A percentile compares a stretch with the other conserved stretches of the same genome.
Conservation (phyloP, 2,888 invertebrate species). For the Lingula anatina region DNA sequence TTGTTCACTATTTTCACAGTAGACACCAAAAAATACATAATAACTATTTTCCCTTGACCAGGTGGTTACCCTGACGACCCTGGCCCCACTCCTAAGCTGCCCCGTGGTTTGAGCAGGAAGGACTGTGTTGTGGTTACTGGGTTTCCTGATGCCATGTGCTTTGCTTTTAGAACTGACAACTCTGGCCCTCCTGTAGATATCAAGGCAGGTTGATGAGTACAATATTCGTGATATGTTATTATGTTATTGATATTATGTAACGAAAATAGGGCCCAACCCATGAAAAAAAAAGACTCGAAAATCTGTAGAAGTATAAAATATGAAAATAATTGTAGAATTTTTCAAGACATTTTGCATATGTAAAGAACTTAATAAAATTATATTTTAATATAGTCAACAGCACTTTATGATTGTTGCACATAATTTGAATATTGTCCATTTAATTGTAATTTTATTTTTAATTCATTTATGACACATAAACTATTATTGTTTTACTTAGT, state of each 20-base stretch:
- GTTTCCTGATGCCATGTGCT: conserved; percentile 36
- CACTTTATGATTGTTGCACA: neutral
- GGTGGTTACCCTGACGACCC: conserved; percentile 44
- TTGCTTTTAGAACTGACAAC: conserved; percentile 45
- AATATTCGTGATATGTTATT: neutral
- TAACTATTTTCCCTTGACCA: conserved; percentile 10
- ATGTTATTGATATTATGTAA: neutral
- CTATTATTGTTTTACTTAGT: no score
- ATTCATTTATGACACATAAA: neutral
- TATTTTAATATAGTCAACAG: neutral
- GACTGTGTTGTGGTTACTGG: conserved; percentile 31
- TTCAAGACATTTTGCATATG: neutral
- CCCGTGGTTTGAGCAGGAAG: conserved; percentile 34
- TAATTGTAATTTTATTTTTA: neutral
- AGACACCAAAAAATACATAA: no score
- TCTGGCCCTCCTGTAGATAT: conserved; percentile 34
- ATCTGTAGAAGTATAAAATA: no score
- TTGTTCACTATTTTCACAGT: no score
- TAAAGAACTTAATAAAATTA: neutral
- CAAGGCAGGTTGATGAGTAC: conserved; percentile 17
- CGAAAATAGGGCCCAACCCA: neutral
- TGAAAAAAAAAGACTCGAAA: neutral
- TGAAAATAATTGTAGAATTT: no score
- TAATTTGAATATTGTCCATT: no score
- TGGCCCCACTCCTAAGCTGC: conserved; percentile 30